A percentile compares a stretch with the other conserved stretches of the same genome.
Evolutionary conservation across 2,113 vertebrate species (phyloP).

Genomic region (Erythrocercus mccallii): DNA sequence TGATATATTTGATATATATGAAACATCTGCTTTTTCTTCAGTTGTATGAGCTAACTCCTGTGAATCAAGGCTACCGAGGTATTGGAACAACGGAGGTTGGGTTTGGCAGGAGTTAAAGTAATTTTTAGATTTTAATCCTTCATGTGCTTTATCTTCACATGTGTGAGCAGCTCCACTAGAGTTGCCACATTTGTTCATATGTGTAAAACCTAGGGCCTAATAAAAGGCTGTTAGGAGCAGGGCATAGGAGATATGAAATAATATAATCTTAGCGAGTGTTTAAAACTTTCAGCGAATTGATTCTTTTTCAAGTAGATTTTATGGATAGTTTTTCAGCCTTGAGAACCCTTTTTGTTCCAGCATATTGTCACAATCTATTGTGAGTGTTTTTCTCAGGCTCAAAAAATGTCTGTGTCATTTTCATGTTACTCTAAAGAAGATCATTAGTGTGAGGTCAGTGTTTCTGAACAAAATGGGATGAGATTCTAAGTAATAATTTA

Average conservation of each 20-base stretch:
- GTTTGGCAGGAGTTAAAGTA: background rate
- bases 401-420: background rate
- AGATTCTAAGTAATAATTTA: background rate
- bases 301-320: background rate
- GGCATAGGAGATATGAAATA: background rate
- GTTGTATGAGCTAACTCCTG: background rate
- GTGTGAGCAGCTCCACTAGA: background rate
- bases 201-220: background rate
- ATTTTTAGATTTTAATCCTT: background rate
- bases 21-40: background rate
- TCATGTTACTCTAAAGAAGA: background rate
- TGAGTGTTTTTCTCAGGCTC: background rate
- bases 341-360: background rate
- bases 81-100: background rate
- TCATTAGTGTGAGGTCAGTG: background rate
- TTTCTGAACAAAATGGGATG: constrained; percentile 5
- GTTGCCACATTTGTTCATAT: background rate
- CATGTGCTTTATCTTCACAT: background rate
- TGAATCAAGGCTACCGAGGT: background rate
- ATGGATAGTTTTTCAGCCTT: background rate
- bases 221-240: background rate
- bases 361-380: background rate
- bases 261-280: background rate
- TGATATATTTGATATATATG: background rate
- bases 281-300: background rate